Conservation (phyloP, 2,113 vertebrate species). For the Grantiella picta region DNA sequence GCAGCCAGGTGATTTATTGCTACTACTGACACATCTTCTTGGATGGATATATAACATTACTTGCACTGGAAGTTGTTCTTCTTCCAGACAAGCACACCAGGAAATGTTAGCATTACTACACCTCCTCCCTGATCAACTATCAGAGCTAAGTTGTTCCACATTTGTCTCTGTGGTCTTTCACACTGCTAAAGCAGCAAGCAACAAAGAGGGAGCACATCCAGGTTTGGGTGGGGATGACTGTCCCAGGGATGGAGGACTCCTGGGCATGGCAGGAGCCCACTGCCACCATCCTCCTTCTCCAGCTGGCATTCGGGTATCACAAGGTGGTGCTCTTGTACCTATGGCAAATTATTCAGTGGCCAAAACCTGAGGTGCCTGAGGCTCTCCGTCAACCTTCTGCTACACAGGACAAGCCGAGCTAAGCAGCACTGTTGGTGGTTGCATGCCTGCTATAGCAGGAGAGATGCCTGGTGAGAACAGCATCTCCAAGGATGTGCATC, state of each 20-base stretch:
- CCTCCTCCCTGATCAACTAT: neutral
- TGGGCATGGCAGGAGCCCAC: neutral
- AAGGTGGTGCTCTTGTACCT: slow-evolving; percentile 63
- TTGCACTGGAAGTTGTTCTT: neutral
- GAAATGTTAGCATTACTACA: neutral
- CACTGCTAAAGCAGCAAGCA: neutral
- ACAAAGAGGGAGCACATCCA: accelerated
- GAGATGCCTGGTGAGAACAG: neutral
- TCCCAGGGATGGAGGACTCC: neutral
- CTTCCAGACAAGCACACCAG: neutral
- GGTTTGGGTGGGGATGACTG: neutral
- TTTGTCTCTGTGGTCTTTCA: neutral
- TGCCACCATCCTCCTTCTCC: neutral
- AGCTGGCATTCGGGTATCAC: neutral
- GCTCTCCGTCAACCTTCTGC: neutral
- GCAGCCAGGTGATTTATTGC: neutral
- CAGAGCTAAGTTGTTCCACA: neutral
- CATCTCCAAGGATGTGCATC: neutral
- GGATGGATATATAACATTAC: neutral
- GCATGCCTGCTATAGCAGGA: neutral
- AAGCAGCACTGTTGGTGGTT: neutral
- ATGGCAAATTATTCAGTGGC: neutral
- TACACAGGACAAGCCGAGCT: neutral
- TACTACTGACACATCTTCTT: neutral
- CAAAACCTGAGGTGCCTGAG: neutral